Conservation (phyloP, 2,113 vertebrate genomes). For the Xenopus laevis region DNA sequence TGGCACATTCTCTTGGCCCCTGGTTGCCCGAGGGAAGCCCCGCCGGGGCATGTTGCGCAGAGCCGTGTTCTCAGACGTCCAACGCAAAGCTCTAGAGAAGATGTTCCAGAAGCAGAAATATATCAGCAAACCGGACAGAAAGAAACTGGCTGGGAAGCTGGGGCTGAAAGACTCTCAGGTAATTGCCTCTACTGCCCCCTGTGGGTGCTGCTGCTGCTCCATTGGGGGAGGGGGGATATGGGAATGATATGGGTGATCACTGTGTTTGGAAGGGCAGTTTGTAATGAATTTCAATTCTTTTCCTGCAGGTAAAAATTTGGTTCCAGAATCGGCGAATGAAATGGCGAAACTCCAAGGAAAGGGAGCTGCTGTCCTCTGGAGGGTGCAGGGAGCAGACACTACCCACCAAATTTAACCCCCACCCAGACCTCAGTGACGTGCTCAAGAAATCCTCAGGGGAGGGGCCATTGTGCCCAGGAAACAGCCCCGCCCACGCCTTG, state of each 20-base stretch:
- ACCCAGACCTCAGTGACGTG: constrained; percentile 94
- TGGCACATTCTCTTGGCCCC: constrained; percentile 91
- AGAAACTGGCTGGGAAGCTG: constrained; percentile 88
- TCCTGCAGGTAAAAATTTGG: constrained; percentile 92
- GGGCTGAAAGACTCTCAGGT: constrained; percentile 97
- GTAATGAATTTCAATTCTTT: neutral
- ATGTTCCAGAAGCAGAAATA: constrained; percentile 99
- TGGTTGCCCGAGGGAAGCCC: constrained; percentile 85
- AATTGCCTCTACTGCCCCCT: constrained; percentile 6
- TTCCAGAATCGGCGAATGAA: constrained; percentile 98
- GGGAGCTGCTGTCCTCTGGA: constrained; percentile 91
- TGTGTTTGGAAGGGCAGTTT: too few relatives aligned
- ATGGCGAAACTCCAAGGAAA: constrained; percentile 96
- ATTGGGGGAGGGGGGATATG: too few relatives aligned
- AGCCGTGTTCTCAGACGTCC: constrained; percentile 93
- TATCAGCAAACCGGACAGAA: constrained; percentile 96
- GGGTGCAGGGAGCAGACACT: constrained; percentile 94
- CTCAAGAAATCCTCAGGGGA: constrained; percentile 72
- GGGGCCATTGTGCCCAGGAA: constrained; percentile 43
- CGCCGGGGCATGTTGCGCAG: constrained; percentile 91
- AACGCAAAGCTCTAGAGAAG: constrained; percentile 92
- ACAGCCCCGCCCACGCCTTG: constrained; percentile 54
- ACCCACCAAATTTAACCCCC: constrained; percentile 93
- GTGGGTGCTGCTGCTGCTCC: too few relatives aligned
- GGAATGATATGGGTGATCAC: too few relatives aligned